phyloP scores from a whole-genome alignment of 2,113 vertebrate species.

The Corydoras maculifer region DNA sequence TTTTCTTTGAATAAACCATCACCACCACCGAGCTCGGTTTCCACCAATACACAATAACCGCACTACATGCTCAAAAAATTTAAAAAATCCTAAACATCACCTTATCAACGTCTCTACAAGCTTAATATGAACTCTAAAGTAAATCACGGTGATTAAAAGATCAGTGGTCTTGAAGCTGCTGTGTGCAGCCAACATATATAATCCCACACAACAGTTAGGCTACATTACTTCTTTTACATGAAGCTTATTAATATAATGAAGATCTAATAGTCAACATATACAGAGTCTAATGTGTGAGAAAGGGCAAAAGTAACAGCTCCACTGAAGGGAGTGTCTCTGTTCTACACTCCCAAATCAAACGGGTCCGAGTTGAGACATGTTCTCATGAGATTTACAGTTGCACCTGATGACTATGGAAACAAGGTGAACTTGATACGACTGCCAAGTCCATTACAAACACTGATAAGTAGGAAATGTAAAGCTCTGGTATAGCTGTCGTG shows the following conservation, averaged over 20 bases:
- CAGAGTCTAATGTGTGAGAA: not conserved
- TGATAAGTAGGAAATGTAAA: constrained; percentile 9
- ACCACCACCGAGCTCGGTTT: no score
- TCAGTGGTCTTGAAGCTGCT: no score
- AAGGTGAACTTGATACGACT: constrained; percentile 44
- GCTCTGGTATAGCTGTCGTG: not conserved
- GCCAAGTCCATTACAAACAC: constrained; percentile 26
- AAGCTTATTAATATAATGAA: no score
- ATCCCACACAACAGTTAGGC: no score
- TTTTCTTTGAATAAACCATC: not conserved
- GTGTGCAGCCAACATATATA: no score
- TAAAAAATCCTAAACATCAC: not conserved
- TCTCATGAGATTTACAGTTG: constrained; percentile 46
- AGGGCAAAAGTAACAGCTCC: constrained; percentile 1
- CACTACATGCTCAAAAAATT: not conserved
- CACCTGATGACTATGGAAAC: constrained; percentile 50
- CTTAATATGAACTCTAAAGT: no score
- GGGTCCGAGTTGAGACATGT: constrained; percentile 53
- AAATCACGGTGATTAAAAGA: no score
- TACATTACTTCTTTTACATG: no score
- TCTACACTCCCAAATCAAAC: not conserved
- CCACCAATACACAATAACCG: not conserved
- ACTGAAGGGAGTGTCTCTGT: constrained; percentile 30
- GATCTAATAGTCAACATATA: no score
- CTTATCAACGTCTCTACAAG: not conserved